Evolutionary conservation across 92 coral and sea anemone species (phyloP).

Genomic region (Pocillopora grandis): DNA sequence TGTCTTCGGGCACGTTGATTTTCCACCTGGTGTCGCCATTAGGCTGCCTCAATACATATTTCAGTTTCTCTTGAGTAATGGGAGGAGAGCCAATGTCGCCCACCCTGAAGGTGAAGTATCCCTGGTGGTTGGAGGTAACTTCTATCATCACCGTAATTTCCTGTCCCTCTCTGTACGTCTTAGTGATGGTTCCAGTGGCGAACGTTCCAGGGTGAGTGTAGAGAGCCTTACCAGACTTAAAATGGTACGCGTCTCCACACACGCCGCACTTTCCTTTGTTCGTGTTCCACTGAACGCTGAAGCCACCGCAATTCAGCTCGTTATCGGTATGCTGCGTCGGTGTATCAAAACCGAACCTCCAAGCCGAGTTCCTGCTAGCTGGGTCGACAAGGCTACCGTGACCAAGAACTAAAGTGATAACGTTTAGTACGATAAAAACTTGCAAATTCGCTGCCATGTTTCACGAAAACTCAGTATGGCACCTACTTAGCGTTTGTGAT

Average conservation of each 20-base stretch:
- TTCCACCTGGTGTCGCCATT: constrained; percentile 45
- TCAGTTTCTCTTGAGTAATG: constrained; percentile 58
- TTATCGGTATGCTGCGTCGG: constrained; percentile 60
- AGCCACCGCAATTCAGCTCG: constrained; percentile 74
- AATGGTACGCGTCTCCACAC: constrained; percentile 71
- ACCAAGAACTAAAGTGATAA: constrained; percentile 35
- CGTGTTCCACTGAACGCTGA: constrained; percentile 54
- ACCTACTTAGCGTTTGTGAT: too few species aligned
- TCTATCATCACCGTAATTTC: constrained; percentile 48
- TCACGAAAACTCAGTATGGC: too few species aligned
- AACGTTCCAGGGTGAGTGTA: constrained; percentile 63
- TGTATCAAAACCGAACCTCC: constrained; percentile 19
- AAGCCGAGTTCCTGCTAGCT: constrained; percentile 54
- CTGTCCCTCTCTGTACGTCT: constrained; percentile 66
- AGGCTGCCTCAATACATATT: constrained; percentile 48
- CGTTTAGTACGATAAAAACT: too few species aligned
- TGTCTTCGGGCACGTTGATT: constrained; percentile 21
- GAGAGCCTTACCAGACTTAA: neutral
- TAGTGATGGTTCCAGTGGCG: constrained; percentile 55
- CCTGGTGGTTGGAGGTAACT: constrained; percentile 70
- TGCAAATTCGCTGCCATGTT: too few species aligned
- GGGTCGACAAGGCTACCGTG: constrained; percentile 66
- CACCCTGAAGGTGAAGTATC: constrained; percentile 63
- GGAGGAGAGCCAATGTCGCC: constrained; percentile 61
- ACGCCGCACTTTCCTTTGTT: constrained; percentile 78